Evolutionary conservation across 2,888 invertebrate genomes (phyloP).

Genomic region (Galeopsomyia nigrocyanea): DNA sequence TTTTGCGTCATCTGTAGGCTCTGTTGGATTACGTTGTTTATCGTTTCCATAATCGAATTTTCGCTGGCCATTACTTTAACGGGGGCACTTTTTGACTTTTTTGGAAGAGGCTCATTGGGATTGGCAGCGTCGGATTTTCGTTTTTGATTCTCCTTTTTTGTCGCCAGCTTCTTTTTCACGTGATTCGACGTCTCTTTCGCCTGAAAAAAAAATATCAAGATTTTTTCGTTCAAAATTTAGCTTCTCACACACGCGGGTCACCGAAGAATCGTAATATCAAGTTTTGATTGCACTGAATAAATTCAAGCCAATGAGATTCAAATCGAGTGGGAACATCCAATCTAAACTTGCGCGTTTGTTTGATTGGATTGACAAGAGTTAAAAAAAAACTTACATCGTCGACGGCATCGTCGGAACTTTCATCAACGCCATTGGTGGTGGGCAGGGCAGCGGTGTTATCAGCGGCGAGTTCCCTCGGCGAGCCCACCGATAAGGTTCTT

Average conservation of each 20-base stretch:
- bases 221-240: too few relatives aligned
- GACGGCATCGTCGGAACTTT: slow-evolving; percentile 14
- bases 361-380: too few relatives aligned
- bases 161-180: slow-evolving; percentile 38
- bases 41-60: slow-evolving; percentile 65
- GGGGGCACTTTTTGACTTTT: slow-evolving; percentile 54
- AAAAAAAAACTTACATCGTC: slow-evolving; percentile 19
- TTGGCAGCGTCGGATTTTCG: slow-evolving; percentile 58
- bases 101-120: slow-evolving; percentile 54
- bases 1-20: slow-evolving; percentile 63
- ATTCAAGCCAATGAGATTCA: too few relatives aligned
- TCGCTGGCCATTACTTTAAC: slow-evolving; percentile 56
- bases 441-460: too few relatives aligned
- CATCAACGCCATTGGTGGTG: slow-evolving; percentile 29
- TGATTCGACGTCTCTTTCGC: slow-evolving; percentile 2
- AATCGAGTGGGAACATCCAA: too few relatives aligned
- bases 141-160: slow-evolving; percentile 52
- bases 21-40: slow-evolving; percentile 63
- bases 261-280: too few relatives aligned
- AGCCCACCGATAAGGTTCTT: slow-evolving; percentile 63
- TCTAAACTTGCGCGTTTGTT: too few relatives aligned
- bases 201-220: slow-evolving; percentile 1
- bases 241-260: too few relatives aligned
- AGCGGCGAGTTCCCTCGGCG: slow-evolving; percentile 53
- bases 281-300: too few relatives aligned